These are phyloP conservation scores for Meles meles DNA, from an alignment of 2,113 vertebrate species.

Conservation along the genomic window DNA sequence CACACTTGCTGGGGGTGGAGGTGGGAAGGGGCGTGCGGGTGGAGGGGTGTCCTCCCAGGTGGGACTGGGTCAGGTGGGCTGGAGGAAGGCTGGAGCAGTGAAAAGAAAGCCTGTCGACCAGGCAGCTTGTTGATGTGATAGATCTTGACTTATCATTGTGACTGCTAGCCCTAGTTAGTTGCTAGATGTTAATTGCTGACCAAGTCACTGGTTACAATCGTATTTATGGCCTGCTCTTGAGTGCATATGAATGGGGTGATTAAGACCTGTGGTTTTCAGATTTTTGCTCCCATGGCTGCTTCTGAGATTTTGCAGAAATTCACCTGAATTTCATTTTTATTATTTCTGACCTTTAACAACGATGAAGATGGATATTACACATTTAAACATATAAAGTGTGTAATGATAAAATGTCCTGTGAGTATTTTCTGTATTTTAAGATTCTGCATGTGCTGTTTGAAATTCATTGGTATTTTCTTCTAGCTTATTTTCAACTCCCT, in stretches of 20 bases:
- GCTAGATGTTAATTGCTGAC: background rate
- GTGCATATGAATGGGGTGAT: background rate
- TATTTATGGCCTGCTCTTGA: background rate
- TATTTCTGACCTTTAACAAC: background rate
- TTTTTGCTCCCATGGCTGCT: background rate
- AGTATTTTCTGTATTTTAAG: background rate
- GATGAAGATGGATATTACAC: background rate
- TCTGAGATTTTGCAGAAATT: background rate
- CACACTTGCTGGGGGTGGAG: background rate
- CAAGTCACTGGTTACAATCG: background rate
- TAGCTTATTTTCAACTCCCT: background rate
- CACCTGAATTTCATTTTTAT: background rate
- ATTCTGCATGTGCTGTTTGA: background rate
- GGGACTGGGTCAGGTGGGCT: background rate
- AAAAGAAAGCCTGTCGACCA: background rate
- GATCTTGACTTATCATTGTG: background rate
- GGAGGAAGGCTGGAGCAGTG: background rate
- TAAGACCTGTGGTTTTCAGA: background rate
- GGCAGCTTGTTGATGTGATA: background rate
- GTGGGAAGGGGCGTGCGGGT: fast-evolving
- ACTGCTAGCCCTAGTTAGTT: background rate
- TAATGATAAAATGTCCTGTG: background rate
- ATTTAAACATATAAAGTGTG: background rate
- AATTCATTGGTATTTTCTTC: background rate
- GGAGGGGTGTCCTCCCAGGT: fast-evolving